Evolutionary conservation across 2,113 vertebrate species (phyloP).

Genomic region (Sapajus apella): DNA sequence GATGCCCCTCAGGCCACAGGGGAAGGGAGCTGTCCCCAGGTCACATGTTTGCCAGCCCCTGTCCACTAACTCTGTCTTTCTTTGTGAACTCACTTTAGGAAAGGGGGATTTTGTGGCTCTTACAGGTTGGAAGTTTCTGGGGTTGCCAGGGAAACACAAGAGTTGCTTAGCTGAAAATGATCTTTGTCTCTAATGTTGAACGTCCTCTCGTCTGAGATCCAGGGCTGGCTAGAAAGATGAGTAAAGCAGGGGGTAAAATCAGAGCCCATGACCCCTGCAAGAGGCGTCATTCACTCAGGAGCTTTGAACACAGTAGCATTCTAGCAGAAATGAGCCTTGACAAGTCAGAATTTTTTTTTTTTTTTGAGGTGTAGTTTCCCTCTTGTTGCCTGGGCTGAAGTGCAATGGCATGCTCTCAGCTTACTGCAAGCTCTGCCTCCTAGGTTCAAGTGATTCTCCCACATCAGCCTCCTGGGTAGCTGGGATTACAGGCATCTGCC

Average conservation of each 20-base stretch:
- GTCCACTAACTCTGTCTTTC: not conserved
- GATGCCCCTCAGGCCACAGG: not conserved
- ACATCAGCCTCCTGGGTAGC: too few species aligned
- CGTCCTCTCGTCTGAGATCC: not conserved
- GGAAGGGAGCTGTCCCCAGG: not conserved
- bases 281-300: not conserved
- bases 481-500: not conserved
- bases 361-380: not conserved
- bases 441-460: too few species aligned
- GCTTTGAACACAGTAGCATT: not conserved
- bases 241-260: not conserved
- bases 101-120: not conserved
- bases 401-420: too few species aligned
- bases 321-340: not conserved
- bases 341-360: not conserved
- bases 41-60: not conserved
- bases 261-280: not conserved
- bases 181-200: not conserved
- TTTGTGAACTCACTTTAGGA: not conserved
- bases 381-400: not conserved
- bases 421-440: too few species aligned
- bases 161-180: not conserved
- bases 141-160: not conserved
- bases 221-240: not conserved
- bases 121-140: not conserved